These are phyloP conservation scores for Apotomis capreana DNA, from an alignment of 2,888 invertebrate genomes.

Conservation along the genomic window DNA sequence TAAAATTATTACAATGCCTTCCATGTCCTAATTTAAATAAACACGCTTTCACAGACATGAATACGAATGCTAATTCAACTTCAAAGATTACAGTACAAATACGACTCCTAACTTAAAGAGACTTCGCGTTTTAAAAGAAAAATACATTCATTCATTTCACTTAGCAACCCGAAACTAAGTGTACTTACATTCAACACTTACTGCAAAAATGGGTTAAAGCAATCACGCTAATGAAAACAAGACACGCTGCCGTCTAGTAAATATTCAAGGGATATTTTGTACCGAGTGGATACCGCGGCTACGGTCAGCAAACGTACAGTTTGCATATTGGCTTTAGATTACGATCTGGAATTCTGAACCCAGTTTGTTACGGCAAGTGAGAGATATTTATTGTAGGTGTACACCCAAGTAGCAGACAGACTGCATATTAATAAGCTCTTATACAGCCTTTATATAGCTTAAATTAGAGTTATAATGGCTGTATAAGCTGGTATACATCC, in stretches of 20 bases:
- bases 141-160: constrained; percentile 48
- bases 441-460: too few species aligned
- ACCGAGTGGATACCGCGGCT: constrained; percentile 41
- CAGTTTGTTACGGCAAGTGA: constrained; percentile 1
- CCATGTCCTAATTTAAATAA: not conserved
- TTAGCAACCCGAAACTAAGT: constrained; percentile 50
- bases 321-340: constrained; percentile 16
- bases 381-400: not conserved
- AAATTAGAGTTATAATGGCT: too few species aligned
- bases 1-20: not conserved
- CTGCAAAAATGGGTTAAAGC: constrained; percentile 57
- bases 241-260: constrained; percentile 54
- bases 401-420: not conserved
- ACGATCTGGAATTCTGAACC: not conserved
- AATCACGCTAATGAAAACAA: constrained; percentile 65
- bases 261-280: constrained; percentile 55
- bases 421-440: too few species aligned
- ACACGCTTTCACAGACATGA: not conserved
- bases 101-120: constrained; percentile 14
- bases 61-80: constrained; percentile 17
- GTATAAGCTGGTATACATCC: too few species aligned
- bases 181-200: constrained; percentile 57
- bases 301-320: constrained; percentile 35
- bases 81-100: constrained; percentile 27
- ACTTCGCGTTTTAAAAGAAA: constrained; percentile 30